Conservation (phyloP, 1,140 invertebrate species). For the Calliopsis andreniformis region DNA sequence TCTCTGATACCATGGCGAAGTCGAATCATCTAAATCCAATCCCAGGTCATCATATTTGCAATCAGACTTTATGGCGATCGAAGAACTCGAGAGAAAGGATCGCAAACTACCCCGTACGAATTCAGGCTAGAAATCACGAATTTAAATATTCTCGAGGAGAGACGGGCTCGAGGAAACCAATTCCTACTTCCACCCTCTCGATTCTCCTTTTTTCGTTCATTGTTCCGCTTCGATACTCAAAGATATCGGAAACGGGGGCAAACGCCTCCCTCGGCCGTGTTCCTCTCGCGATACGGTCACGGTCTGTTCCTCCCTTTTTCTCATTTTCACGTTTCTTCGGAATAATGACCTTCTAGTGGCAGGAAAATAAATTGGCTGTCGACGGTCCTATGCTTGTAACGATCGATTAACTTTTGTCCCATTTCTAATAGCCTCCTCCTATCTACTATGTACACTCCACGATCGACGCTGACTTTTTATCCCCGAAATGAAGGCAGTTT, state of each 20-base stretch:
- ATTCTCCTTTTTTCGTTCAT: conserved; percentile 8
- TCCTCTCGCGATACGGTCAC: conserved; percentile 10
- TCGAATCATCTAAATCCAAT: neutral
- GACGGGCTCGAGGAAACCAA: neutral
- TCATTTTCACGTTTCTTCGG: conserved; percentile 42
- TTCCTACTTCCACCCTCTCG: conserved; percentile 11
- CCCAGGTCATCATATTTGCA: neutral
- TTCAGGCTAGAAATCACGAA: conserved; percentile 4
- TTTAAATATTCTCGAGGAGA: conserved; percentile 24
- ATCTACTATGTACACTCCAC: neutral
- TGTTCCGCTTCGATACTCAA: conserved; percentile 37
- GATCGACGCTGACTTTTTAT: neutral
- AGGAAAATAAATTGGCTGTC: conserved; percentile 59
- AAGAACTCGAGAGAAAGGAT: too few relatives aligned
- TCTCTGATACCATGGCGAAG: too few relatives aligned
- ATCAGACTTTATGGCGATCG: neutral
- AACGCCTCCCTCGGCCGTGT: conserved; percentile 11
- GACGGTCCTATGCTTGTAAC: conserved; percentile 35
- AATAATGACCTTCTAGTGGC: conserved; percentile 55
- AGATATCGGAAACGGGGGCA: conserved; percentile 29
- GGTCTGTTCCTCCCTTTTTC: neutral
- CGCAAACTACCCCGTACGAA: too few relatives aligned
- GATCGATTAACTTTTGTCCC: conserved; percentile 57
- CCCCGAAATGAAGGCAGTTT: neutral
- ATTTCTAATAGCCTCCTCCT: conserved; percentile 19